Evolutionary conservation across 2,888 invertebrate genomes (phyloP).

Genomic region (Sceliomorpha sp.): DNA sequence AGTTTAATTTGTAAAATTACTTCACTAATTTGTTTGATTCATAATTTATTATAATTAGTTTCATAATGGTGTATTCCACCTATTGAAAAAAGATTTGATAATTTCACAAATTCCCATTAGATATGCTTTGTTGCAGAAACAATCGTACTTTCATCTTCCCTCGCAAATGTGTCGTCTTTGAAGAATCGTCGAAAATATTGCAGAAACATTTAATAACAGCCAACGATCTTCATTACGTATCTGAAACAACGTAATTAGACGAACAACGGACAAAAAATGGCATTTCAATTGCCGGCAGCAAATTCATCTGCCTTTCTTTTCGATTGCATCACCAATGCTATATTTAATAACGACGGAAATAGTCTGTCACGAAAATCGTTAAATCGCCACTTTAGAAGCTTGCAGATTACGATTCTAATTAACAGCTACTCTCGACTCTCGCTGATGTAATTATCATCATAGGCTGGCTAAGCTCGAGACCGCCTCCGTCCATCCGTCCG

Average conservation of each 20-base stretch:
- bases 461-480: conserved; percentile 25
- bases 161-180: too few relatives aligned
- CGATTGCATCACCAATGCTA: conserved; percentile 21
- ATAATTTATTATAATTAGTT: too few relatives aligned
- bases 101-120: too few relatives aligned
- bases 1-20: too few relatives aligned
- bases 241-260: background rate
- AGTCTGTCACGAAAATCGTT: conserved; percentile 35
- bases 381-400: conserved; percentile 33
- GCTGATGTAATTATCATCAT: conserved; percentile 44
- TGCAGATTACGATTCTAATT: conserved; percentile 46
- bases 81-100: too few relatives aligned
- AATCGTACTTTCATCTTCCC: too few relatives aligned
- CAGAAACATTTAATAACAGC: too few relatives aligned
- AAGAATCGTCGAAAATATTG: too few relatives aligned
- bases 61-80: too few relatives aligned
- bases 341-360: conserved; percentile 25
- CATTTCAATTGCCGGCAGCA: conserved; percentile 2
- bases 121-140: too few relatives aligned
- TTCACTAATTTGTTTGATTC: too few relatives aligned
- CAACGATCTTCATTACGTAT: too few relatives aligned
- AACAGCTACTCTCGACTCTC: conserved; percentile 40
- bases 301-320: conserved; percentile 7
- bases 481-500: conserved; percentile 12
- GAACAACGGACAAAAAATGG: conserved; percentile 16